Percentiles rank a stretch among this genome's conserved stretches.
phyloP scores from a whole-genome alignment of 2,888 invertebrate species.

The Xestia sexstrigata region DNA sequence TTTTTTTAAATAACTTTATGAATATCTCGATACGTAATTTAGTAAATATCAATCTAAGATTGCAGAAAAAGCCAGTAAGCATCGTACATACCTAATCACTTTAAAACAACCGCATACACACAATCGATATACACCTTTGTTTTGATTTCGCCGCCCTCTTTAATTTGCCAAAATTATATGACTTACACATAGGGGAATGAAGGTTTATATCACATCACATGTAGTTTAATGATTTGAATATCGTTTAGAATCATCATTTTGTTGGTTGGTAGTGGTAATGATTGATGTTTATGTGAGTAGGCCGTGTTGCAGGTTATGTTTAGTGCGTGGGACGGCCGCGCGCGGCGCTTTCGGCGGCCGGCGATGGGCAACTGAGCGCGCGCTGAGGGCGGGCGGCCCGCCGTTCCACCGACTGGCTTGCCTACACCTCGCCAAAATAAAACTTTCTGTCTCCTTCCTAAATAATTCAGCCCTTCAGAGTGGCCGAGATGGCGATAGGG shows the following conservation, averaged over 20 bases:
- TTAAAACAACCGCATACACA: constrained; percentile 77
- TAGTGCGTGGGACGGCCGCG: constrained; percentile 77
- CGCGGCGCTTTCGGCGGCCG: constrained; percentile 84
- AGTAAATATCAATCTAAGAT: constrained; percentile 7
- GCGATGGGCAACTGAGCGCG: constrained; percentile 84
- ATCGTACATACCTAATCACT: constrained; percentile 68
- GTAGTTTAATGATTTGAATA: constrained; percentile 40
- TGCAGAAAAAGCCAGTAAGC: constrained; percentile 26
- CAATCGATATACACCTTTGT: constrained; percentile 87
- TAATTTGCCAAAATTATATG: constrained; percentile 68
- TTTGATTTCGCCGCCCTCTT: constrained; percentile 78
- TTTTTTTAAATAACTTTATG: not conserved
- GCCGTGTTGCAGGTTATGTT: constrained; percentile 83
- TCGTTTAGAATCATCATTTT: constrained; percentile 46
- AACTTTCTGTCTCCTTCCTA: constrained; percentile 65
- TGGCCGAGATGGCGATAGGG: constrained; percentile 52
- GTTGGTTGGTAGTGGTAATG: constrained; percentile 34
- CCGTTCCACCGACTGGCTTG: constrained; percentile 32
- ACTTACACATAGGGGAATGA: constrained; percentile 50
- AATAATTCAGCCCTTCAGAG: constrained; percentile 53
- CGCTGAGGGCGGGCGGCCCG: constrained; percentile 80
- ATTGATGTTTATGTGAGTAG: constrained; percentile 71
- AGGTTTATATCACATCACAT: constrained; percentile 60
- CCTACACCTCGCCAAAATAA: constrained; percentile 62
- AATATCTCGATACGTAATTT: not conserved